Conservation (phyloP, 2,888 invertebrate species). For the Drosophila atripex region DNA sequence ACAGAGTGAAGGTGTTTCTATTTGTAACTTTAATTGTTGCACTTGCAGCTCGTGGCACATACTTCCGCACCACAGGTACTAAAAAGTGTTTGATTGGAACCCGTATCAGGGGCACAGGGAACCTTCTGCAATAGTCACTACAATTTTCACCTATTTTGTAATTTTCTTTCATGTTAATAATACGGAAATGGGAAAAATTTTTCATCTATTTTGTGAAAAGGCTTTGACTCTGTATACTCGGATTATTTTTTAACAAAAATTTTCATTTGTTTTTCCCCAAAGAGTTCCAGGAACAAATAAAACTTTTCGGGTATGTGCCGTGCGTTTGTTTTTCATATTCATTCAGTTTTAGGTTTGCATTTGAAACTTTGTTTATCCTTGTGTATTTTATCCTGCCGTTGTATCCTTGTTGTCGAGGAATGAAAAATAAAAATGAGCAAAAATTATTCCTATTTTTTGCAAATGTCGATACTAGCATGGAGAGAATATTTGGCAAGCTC, state of each 20-base stretch:
- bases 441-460: slow-evolving; percentile 32
- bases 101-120: not conserved
- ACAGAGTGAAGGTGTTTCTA: not conserved
- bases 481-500: slow-evolving; percentile 43
- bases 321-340: slow-evolving; percentile 12
- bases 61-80: not conserved
- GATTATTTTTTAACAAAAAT: not conserved
- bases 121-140: not conserved
- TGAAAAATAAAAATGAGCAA: slow-evolving; percentile 2
- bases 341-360: slow-evolving; percentile 44
- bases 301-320: slow-evolving; percentile 29
- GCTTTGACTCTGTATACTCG: not conserved
- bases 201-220: not conserved
- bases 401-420: too few relatives aligned
- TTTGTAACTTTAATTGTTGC: not conserved
- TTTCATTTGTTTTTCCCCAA: slow-evolving; percentile 7
- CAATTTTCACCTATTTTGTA: slow-evolving; percentile 2
- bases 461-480: slow-evolving; percentile 39
- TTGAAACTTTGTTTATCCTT: slow-evolving; percentile 61
- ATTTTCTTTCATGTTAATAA: not conserved
- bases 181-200: not conserved
- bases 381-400: slow-evolving; percentile 45
- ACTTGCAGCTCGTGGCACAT: not conserved
- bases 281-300: slow-evolving; percentile 61
- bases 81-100: not conserved